These are phyloP conservation scores for Apodemia mormo DNA, from an alignment of 2,888 invertebrate species.

Conservation along the genomic window DNA sequence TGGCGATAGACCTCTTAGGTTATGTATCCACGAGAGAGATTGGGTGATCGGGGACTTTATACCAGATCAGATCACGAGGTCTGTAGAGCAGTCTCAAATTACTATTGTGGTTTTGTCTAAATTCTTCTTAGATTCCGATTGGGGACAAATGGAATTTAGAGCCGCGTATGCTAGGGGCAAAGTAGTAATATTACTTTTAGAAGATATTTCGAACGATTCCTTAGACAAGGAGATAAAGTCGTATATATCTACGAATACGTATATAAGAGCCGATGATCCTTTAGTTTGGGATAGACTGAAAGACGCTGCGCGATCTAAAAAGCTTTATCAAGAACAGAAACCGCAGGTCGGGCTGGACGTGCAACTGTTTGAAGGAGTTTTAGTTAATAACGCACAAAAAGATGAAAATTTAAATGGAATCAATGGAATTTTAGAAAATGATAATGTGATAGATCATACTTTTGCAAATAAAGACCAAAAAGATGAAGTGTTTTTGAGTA, in stretches of 20 bases:
- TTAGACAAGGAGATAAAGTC: neutral
- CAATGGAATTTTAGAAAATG: neutral
- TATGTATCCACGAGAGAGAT: neutral
- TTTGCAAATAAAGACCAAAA: neutral
- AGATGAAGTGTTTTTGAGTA: neutral
- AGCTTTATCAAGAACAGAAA: neutral
- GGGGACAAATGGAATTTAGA: slow-evolving; percentile 1
- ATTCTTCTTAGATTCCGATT: neutral
- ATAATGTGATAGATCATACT: neutral
- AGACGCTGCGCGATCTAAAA: neutral
- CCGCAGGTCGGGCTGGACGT: neutral
- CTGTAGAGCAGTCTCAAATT: neutral
- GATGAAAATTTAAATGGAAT: neutral
- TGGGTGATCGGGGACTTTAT: neutral
- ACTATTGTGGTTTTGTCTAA: neutral
- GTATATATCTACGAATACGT: neutral
- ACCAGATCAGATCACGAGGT: neutral
- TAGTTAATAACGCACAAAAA: neutral
- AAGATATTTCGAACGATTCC: neutral
- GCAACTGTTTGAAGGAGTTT: neutral
- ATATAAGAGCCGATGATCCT: neutral
- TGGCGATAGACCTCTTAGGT: neutral
- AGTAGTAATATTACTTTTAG: neutral
- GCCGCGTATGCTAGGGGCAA: neutral
- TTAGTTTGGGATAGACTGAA: neutral